Evolutionary conservation across 37 sponge, comb jelly and placozoan species (phyloP).

Genomic region (Dysidea cf. avara): DNA sequence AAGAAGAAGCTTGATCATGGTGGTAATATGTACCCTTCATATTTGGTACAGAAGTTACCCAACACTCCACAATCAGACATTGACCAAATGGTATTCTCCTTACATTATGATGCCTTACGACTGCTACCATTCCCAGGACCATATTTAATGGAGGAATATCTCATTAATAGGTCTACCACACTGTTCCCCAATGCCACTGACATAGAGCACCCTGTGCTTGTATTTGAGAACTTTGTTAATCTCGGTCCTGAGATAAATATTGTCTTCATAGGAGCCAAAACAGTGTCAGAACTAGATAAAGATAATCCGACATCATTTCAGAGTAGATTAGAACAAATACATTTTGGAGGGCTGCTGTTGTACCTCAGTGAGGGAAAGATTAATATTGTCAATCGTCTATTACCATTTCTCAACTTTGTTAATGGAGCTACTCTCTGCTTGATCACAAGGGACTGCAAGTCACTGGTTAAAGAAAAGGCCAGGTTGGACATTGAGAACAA

Average conservation of each 20-base stretch:
- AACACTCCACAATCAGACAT: not conserved
- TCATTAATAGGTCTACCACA: conserved; percentile 37
- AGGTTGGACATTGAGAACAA: conserved; percentile 88
- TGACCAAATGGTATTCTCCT: conserved; percentile 61
- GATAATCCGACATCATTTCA: not conserved
- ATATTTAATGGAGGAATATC: conserved; percentile 72
- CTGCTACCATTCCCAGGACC: conserved; percentile 74
- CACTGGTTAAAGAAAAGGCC: conserved; percentile 83
- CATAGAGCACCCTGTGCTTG: conserved; percentile 56
- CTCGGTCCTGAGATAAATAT: conserved; percentile 58
- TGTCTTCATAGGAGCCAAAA: conserved; percentile 36
- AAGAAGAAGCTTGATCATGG: conserved; percentile 59
- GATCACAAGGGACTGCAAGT: conserved; percentile 78
- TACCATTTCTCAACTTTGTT: conserved; percentile 70
- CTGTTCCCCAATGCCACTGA: conserved; percentile 67
- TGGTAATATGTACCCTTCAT: conserved; percentile 31
- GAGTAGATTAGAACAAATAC: conserved; percentile 3
- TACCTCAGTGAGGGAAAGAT: conserved; percentile 85
- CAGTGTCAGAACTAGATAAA: not conserved
- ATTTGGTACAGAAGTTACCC: not conserved
- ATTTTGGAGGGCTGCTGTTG: conserved; percentile 82
- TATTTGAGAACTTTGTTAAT: conserved; percentile 79
- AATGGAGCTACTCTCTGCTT: conserved; percentile 81
- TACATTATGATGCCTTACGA: conserved; percentile 61
- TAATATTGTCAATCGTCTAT: conserved; percentile 38